Evolutionary conservation across 1,140 invertebrate genomes (phyloP).

Genomic region (Parapsyche elsis): DNA sequence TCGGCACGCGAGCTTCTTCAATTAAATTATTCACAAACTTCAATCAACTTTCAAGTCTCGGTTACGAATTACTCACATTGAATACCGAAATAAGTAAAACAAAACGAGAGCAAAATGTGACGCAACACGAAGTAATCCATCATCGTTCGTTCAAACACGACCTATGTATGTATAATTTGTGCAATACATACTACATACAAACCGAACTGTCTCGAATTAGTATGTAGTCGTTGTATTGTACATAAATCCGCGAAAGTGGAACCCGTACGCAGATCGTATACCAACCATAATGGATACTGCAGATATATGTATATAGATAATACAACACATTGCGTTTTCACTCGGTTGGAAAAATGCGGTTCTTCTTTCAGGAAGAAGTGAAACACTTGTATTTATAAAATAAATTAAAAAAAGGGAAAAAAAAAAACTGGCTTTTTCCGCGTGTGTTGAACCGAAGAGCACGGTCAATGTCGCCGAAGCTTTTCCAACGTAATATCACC

Average conservation of each 20-base stretch:
- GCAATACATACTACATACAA: too few species aligned
- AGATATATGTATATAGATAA: not conserved
- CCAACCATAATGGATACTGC: too few species aligned
- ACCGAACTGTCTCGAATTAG: too few species aligned
- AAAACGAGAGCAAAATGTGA: not conserved
- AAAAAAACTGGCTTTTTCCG: not conserved
- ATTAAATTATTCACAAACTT: too few species aligned
- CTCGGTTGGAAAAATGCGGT: not conserved
- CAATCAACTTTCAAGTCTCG: too few species aligned
- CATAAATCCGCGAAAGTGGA: not conserved
- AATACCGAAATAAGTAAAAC: not conserved
- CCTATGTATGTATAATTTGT: too few species aligned
- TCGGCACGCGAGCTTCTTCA: too few species aligned
- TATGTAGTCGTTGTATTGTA: not conserved
- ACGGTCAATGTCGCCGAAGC: conserved; percentile 1
- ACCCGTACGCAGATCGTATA: not conserved
- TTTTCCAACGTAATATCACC: too few species aligned
- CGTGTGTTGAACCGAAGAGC: not conserved
- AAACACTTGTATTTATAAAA: not conserved
- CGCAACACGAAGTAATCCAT: conserved; percentile 19
- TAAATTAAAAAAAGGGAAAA: not conserved
- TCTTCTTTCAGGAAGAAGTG: not conserved
- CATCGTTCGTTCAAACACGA: not conserved
- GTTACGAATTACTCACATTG: too few species aligned
- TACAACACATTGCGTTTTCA: not conserved